Base-by-base conservation (phyloP, 2,888 invertebrate species). In the Drosophila seclusa region DNA sequence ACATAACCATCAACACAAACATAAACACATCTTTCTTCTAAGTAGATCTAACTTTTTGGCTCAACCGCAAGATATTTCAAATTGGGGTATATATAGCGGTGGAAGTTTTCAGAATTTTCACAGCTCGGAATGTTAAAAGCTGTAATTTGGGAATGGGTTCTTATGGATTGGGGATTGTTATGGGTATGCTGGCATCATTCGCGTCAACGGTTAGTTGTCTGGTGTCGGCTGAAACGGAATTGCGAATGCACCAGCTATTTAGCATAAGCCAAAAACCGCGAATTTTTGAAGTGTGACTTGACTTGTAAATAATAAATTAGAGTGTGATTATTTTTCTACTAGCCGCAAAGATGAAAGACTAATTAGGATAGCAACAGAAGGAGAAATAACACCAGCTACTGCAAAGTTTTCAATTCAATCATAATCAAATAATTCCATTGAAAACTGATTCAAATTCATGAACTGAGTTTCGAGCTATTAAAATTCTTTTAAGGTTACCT, bases 41-140 rank as follows among this genome's bases (percentile, higher is more conserved):
- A 45, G 77, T 52, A 38, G 59, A 67, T 63, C 59, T 52, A 50
- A 72, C 66, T 65, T 66, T 61, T 38, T 76, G 42, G 48, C 75
- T 57, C 59, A 63, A 62, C 78, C 78, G 40, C 69, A 73, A 50
- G 76, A 63, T 70, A 82, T 73, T 79, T 73, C 64, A 67, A 67
- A 75, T 66, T 73, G 53, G 48, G 64, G 54, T 18, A 24, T 24
- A 24, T 24, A 54, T 57, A 63, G 57, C 66, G 52, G 24, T 72
- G 67, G 24, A 60, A 72, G 29, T 66, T 66, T 34, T 21, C 5
- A 45, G 16, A 24, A 45, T 45, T 45, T 45, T 16, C 24, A 24
- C 32, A 18, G 24, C 7, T 32, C 34, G 45, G 32, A n/a, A 34
- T 27, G n/a, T 10, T 34, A 10, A 21, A 21, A 1, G 31, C 21